These are phyloP conservation scores for Apomyelois bistriatella DNA, from an alignment of 2,888 invertebrate species.

Conservation along the genomic window DNA sequence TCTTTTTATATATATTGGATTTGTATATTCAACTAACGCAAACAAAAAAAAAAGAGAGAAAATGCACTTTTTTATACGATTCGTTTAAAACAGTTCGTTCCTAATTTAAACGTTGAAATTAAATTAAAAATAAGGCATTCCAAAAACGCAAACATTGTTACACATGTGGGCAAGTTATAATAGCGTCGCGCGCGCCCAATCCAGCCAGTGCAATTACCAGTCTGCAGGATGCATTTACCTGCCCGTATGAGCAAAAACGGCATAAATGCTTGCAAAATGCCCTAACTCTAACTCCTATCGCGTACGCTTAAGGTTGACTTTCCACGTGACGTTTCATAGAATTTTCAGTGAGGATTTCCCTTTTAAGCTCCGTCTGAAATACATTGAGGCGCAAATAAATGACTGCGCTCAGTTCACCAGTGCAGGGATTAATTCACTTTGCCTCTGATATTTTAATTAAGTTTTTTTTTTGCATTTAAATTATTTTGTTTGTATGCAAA, in stretches of 20 bases:
- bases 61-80: too few relatives aligned
- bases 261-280: constrained; percentile 25
- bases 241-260: constrained; percentile 37
- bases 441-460: constrained; percentile 65
- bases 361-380: constrained; percentile 58
- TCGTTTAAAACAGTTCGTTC: neutral
- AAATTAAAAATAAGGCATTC: constrained; percentile 1
- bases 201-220: constrained; percentile 57
- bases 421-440: constrained; percentile 53
- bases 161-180: constrained; percentile 46
- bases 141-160: constrained; percentile 7
- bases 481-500: neutral
- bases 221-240: constrained; percentile 48
- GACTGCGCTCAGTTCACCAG: constrained; percentile 52
- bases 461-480: constrained; percentile 30
- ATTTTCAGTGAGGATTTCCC: constrained; percentile 58
- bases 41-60: too few relatives aligned
- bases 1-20: too few relatives aligned
- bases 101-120: neutral
- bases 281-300: constrained; percentile 29
- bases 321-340: constrained; percentile 26
- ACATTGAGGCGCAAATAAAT: constrained; percentile 62
- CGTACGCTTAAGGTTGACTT: constrained; percentile 30
- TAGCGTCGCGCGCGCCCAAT: constrained; percentile 45
- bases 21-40: too few relatives aligned